Base-by-base conservation (phyloP, 2,113 vertebrate genomes). In the Acrocephalus arundinaceus region DNA sequence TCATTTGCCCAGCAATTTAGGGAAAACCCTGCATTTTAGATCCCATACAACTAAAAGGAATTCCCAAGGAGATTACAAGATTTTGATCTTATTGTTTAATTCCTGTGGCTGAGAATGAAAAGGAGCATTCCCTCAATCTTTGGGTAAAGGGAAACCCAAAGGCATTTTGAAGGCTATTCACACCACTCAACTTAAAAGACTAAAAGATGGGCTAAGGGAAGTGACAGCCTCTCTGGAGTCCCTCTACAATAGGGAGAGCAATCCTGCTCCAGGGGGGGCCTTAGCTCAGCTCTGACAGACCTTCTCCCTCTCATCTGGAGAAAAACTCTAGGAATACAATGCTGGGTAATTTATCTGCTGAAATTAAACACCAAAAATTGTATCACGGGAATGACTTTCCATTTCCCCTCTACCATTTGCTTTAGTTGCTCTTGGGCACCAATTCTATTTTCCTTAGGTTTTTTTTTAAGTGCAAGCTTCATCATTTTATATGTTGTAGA, bases 51-150 rank as follows among this genome's bases (percentile, higher is more conserved):
- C 85, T 85, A 84, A 92, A 95, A 96, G 86, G 85, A 94, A 96
- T 93, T 94, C 90, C 88, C 70, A 81, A 95, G 91, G 93, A 96
- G 83, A 96, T 97, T 87, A 93, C 83, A 93, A 67, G 80, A 93
- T 93, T 93, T 91, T 88, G 90, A 95, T 92, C 88, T 96, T 94
- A 94, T 95, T 97, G 90, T 96, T 96, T 94, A 78, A 96, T 94
- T 95, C 83, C 66, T 78, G 83, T 65, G 80, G 76, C 73, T 78
- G 76, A 77, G 76, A 87, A 78, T 82, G 83, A 95, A 96, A 95
- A 94, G 76, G 79, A 93, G 85, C 83, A 78, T 96, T 96, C 88
- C 82, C 94, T 93, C 89, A 93, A 39, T 86, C 92, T 86, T 25
- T 63, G 79, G 55, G 88, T 43, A 86, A 95, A 92, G 84, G 73